phyloP scores from a whole-genome alignment of 2,113 vertebrate species.

The Theristicus caerulescens region DNA sequence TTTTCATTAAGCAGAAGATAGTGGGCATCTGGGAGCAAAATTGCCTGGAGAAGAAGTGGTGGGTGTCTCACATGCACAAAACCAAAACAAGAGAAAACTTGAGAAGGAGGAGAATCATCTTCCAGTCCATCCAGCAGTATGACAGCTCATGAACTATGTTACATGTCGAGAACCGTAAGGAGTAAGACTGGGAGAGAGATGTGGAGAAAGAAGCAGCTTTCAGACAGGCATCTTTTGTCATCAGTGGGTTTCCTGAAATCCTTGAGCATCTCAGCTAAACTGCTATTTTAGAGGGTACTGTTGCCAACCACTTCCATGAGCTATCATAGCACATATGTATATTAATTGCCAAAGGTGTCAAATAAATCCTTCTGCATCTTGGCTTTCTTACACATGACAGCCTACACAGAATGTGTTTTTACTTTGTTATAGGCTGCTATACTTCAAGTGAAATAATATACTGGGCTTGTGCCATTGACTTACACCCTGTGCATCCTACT shows the following conservation, averaged over 20 bases:
- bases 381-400: neutral
- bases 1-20: neutral
- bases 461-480: neutral
- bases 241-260: neutral
- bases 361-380: constrained; percentile 9
- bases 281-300: neutral
- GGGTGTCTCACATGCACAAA: neutral
- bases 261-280: neutral
- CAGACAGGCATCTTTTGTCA: neutral
- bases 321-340: constrained; percentile 24
- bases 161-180: neutral
- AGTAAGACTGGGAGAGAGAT: neutral
- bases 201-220: neutral
- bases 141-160: neutral
- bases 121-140: neutral
- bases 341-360: constrained; percentile 38
- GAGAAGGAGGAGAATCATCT: neutral
- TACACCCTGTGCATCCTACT: neutral
- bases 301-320: neutral
- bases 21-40: neutral
- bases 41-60: neutral
- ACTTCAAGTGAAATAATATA: neutral
- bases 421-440: neutral
- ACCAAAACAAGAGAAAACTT: neutral
- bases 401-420: constrained; percentile 4